These are phyloP conservation scores for Misgurnus mizolepis DNA, from an alignment of 2,113 vertebrate species.

Conservation along the genomic window DNA sequence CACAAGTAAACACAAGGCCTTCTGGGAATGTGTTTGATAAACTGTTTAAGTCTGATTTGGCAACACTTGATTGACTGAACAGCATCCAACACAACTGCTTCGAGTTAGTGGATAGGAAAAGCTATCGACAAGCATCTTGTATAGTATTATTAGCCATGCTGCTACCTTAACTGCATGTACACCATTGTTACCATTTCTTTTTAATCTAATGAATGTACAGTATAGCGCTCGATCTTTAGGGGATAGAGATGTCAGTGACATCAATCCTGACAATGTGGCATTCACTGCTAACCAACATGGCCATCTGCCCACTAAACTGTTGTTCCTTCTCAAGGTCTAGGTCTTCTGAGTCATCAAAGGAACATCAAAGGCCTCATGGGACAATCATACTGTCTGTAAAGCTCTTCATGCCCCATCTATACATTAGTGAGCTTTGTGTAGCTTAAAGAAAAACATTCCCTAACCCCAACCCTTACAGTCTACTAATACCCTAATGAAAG, in stretches of 20 bases:
- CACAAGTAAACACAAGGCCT: conserved; percentile 65
- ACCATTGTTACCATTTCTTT: background rate
- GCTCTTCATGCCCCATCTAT: background rate
- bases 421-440: background rate
- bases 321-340: conserved; percentile 17
- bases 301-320: background rate
- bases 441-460: background rate
- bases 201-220: background rate
- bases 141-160: background rate
- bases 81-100: background rate
- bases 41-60: conserved; percentile 65
- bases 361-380: background rate
- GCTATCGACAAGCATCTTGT: background rate
- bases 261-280: conserved; percentile 4
- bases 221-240: background rate
- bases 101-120: conserved; percentile 5
- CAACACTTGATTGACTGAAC: background rate
- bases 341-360: conserved; percentile 7
- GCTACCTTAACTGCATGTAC: background rate
- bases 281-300: conserved; percentile 18
- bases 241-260: conserved; percentile 21
- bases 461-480: too few relatives aligned
- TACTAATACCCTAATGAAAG: too few relatives aligned
- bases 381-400: background rate
- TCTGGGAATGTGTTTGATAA: conserved; percentile 63